Evolutionary conservation across 2,113 vertebrate species (phyloP), one percentile per base, ranked within the genome.

Genomic region (Chinchilla lanigera): DNA sequence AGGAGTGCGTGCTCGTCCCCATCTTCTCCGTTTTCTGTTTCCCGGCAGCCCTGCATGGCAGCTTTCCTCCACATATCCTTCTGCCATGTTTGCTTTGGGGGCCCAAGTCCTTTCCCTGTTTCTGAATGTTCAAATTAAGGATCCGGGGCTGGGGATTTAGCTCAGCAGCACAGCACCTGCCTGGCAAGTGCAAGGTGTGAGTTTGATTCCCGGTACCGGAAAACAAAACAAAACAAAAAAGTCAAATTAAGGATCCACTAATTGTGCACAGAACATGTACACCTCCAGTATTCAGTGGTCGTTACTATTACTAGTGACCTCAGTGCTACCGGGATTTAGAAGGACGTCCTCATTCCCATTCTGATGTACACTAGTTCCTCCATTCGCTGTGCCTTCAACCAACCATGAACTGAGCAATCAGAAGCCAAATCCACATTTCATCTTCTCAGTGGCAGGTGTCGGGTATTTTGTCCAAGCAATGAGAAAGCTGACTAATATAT

Each of bases 181-280:
- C n/a, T n/a, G n/a, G n/a, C n/a, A n/a, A n/a, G n/a, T n/a, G n/a
- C n/a, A n/a, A n/a, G n/a, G n/a, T n/a, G n/a, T n/a, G n/a, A n/a
- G n/a, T n/a, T n/a, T n/a, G n/a, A n/a, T n/a, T n/a, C n/a, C n/a
- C n/a, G n/a, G n/a, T n/a, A n/a, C n/a, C n/a, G n/a, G n/a, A n/a
- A n/a, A n/a, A n/a, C n/a, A n/a, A n/a, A n/a, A n/a, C n/a, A n/a
- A n/a, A n/a, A n/a, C n/a, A n/a, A n/a, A n/a, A n/a, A n/a, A n/a
- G n/a, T 35, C 22, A 65, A 0, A 61, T 4, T 35, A 16, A 73
- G 73, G 7, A 58, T 28, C 3, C 65, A 67, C 1, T 20, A 11
- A 7, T 3, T 5, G 30, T 7, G 5, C 2, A 16, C 9, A 13
- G 13, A 35, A 1, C 7, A 61, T 14, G 20, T 26, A 11, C 16